Evolutionary conservation across 2,113 vertebrate species (phyloP).

Genomic region (Balaenoptera acutorostrata): DNA sequence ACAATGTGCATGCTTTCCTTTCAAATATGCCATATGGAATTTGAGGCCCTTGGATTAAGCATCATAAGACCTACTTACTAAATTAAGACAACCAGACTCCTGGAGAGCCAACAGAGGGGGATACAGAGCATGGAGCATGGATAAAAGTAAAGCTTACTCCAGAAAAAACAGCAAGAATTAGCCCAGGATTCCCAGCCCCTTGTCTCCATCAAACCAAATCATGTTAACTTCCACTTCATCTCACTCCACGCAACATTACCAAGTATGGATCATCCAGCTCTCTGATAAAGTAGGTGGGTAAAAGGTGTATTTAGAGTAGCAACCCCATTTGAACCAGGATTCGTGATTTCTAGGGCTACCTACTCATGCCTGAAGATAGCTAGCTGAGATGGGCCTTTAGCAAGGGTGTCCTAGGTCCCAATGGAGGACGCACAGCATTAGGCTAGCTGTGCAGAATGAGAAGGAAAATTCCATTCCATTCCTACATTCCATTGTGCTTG

Average conservation of each 20-base stretch:
- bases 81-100: slow-evolving; percentile 15
- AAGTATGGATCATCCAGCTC: not conserved
- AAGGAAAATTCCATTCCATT: not conserved
- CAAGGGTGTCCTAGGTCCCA: not conserved
- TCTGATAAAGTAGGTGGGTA: not conserved
- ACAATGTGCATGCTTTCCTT: not conserved
- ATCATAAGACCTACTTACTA: not conserved
- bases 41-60: slow-evolving; percentile 9
- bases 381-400: not conserved
- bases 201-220: not conserved
- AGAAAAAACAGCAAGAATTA: not conserved
- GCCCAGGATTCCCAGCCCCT: not conserved
- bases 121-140: not conserved
- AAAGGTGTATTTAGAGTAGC: not conserved
- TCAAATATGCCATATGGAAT: not conserved
- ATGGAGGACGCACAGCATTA: not conserved
- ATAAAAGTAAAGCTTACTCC: not conserved
- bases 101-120: not conserved
- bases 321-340: not conserved
- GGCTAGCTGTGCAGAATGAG: not conserved
- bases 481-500: not conserved
- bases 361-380: not conserved
- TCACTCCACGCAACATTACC: not conserved
- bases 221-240: not conserved
- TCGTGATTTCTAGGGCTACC: not conserved